Conservation (phyloP, 37 sponge, comb jelly and placozoan species). For the Halisarca cf. caerulea region DNA sequence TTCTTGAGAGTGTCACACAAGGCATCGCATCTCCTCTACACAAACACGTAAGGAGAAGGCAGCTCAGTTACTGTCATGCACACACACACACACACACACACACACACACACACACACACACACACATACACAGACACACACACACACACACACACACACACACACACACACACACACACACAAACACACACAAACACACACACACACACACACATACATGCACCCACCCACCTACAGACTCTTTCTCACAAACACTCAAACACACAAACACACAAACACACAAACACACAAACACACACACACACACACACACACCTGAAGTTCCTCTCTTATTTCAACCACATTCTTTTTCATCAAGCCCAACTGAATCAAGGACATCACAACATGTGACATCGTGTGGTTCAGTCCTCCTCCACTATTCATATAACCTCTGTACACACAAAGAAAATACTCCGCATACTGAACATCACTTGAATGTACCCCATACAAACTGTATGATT, state of each 20-base stretch:
- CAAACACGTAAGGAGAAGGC: not conserved
- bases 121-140: too few relatives aligned
- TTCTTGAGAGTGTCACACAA: slow-evolving; percentile 22
- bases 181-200: not conserved
- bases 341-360: slow-evolving; percentile 50
- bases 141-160: too few relatives aligned
- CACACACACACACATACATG: too few relatives aligned
- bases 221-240: too few relatives aligned
- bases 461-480: too few relatives aligned
- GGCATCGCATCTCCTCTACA: slow-evolving; percentile 44
- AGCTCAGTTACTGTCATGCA: not conserved
- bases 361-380: slow-evolving; percentile 52
- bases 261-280: not conserved
- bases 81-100: too few relatives aligned
- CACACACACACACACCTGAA: slow-evolving; percentile 28
- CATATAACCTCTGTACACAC: slow-evolving; percentile 43
- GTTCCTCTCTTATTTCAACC: slow-evolving; percentile 10
- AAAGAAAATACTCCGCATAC: too few relatives aligned
- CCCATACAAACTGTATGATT: too few relatives aligned
- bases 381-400: slow-evolving; percentile 49
- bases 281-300: not conserved
- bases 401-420: slow-evolving; percentile 70
- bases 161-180: too few relatives aligned
- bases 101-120: too few relatives aligned
- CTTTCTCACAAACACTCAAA: too few relatives aligned